These are phyloP conservation scores for Ranitomeya variabilis DNA, from an alignment of 2,113 vertebrate genomes.

Conservation along the genomic window DNA sequence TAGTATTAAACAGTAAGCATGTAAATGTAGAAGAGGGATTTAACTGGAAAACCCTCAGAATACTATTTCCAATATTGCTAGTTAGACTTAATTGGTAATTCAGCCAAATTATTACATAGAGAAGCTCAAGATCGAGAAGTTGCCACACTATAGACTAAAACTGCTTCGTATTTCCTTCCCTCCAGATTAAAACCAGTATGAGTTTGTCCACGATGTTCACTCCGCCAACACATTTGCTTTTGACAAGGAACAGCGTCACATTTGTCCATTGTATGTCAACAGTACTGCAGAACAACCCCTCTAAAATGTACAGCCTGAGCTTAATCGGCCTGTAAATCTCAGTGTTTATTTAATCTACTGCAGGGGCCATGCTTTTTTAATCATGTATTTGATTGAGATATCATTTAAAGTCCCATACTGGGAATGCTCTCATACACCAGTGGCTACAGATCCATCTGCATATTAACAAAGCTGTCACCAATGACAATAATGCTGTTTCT, in stretches of 20 bases:
- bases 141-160: no score
- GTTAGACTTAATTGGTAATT: no score
- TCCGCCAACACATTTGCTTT: not conserved
- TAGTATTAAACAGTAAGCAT: no score
- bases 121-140: no score
- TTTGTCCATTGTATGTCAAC: not conserved
- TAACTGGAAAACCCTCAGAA: no score
- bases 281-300: no score
- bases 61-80: no score
- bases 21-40: no score
- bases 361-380: not conserved
- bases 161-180: no score
- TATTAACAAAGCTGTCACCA: not conserved
- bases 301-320: not conserved
- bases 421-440: not conserved
- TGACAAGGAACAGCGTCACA: not conserved
- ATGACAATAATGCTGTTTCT: slow-evolving; percentile 2
- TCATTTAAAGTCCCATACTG: slow-evolving; percentile 1
- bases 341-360: not conserved
- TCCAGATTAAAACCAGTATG: no score
- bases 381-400: not conserved
- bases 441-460: not conserved
- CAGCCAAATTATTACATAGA: no score
- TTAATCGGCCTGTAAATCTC: not conserved
- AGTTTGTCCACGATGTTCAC: no score